Percentiles rank a stretch among this genome's conserved stretches.
phyloP scores from a whole-genome alignment of 2,888 invertebrate genomes.

The Octonoba sinensis region DNA sequence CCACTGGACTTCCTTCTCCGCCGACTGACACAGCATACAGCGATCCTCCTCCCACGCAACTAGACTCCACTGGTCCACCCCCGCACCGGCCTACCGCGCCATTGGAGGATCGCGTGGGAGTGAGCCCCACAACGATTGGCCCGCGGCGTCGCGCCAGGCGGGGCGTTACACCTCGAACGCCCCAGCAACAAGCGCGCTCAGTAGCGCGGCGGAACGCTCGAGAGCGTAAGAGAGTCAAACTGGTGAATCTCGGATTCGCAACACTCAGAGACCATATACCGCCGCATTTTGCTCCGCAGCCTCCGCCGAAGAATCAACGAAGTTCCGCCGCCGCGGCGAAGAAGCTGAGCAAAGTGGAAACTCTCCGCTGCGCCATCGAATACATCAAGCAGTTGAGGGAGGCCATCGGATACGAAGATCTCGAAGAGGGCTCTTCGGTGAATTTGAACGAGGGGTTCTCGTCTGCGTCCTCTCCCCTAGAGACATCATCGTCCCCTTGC shows the following conservation, averaged over 20 bases:
- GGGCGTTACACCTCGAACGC: conserved; percentile 42
- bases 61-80: conserved; percentile 27
- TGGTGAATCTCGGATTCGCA: conserved; percentile 81
- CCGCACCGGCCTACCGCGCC: conserved; percentile 29
- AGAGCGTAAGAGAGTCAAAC: conserved; percentile 93
- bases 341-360: conserved; percentile 76
- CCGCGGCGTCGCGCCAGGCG: conserved; percentile 34
- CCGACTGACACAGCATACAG: not conserved
- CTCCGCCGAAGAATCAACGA: not conserved
- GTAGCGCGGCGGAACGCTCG: conserved; percentile 92
- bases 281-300: conserved; percentile 63
- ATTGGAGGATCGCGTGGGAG: conserved; percentile 58
- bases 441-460: conserved; percentile 1
- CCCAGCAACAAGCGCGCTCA: conserved; percentile 74
- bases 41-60: not conserved
- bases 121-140: conserved; percentile 32
- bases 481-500: conserved; percentile 25
- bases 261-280: conserved; percentile 90
- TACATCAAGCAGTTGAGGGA: conserved; percentile 88
- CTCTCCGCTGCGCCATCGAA: conserved; percentile 87
- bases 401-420: conserved; percentile 39
- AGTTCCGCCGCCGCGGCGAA: conserved; percentile 60
- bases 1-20: no score
- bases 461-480: conserved; percentile 9
- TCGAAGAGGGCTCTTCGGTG: conserved; percentile 26